Evolutionary conservation across 2,797 vertebrate species (phyloP).

Genomic region (Caiman crocodilus): DNA sequence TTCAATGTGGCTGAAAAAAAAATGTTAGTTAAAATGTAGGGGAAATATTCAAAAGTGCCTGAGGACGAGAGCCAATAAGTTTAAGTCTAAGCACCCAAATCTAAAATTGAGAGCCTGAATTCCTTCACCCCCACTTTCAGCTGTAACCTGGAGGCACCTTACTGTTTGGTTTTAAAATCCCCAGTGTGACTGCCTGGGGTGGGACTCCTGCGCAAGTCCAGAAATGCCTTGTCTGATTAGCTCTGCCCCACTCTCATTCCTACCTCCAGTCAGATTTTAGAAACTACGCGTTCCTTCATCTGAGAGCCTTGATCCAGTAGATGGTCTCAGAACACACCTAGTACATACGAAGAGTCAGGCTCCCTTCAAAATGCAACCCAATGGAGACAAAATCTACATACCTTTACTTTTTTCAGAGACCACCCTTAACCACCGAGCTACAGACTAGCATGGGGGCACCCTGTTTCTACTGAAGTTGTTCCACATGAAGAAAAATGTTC

Average conservation of each 20-base stretch:
- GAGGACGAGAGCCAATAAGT: slow-evolving; percentile 23
- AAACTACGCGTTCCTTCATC: slow-evolving; percentile 16
- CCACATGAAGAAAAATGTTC: no score
- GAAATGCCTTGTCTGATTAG: not conserved
- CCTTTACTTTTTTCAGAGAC: no score
- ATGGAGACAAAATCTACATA: no score
- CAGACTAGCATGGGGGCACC: no score
- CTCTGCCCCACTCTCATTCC: not conserved
- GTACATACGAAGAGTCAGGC: not conserved
- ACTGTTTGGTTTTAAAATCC: slow-evolving; percentile 17
- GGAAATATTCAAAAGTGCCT: slow-evolving; percentile 26
- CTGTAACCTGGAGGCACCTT: not conserved
- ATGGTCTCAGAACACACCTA: no score
- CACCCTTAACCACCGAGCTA: no score
- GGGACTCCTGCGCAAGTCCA: not conserved
- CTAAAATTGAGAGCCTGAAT: slow-evolving; percentile 25
- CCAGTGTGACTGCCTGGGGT: slow-evolving; percentile 18
- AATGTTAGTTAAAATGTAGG: not conserved
- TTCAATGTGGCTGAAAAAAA: no score
- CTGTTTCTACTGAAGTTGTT: no score
- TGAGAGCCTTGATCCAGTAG: not conserved
- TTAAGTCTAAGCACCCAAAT: slow-evolving; percentile 46
- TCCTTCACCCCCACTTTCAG: not conserved
- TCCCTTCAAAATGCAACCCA: not conserved
- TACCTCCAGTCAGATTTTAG: not conserved